Conservation (phyloP, 2,113 vertebrate genomes). For the Microtus ochrogaster region DNA sequence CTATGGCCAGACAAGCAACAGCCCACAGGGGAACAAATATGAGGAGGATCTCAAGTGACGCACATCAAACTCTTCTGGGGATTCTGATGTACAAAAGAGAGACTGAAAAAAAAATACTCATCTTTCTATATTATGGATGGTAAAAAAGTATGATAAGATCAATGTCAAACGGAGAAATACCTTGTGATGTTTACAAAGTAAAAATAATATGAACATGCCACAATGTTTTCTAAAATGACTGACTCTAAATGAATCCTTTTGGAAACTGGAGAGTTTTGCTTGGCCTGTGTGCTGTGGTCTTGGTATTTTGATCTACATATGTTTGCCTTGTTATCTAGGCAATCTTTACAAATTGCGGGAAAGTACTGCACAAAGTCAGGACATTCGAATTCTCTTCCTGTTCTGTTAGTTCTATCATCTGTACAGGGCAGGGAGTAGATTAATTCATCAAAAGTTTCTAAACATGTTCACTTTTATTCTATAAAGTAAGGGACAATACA, state of each 20-base stretch:
- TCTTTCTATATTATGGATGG: background rate
- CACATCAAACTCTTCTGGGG: background rate
- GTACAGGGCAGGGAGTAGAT: background rate
- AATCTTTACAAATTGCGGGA: background rate
- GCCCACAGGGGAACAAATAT: background rate
- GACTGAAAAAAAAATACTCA: background rate
- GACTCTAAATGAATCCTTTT: background rate
- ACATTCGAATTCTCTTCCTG: background rate
- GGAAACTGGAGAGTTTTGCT: conserved; percentile 59
- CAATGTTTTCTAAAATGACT: background rate
- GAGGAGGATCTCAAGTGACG: background rate
- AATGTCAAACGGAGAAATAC: background rate
- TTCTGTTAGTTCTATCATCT: background rate
- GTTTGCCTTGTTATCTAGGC: background rate
- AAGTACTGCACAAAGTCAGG: background rate
- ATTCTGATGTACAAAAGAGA: background rate
- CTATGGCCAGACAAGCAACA: background rate
- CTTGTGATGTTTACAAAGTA: background rate
- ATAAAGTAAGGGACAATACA: background rate
- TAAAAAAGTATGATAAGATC: background rate
- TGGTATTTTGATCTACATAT: conserved; percentile 70
- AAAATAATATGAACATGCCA: background rate
- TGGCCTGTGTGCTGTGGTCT: conserved; percentile 18
- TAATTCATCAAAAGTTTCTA: background rate
- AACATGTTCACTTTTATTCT: background rate